phyloP scores from a whole-genome alignment of 2,888 invertebrate genomes.

The Cancer borealis region DNA sequence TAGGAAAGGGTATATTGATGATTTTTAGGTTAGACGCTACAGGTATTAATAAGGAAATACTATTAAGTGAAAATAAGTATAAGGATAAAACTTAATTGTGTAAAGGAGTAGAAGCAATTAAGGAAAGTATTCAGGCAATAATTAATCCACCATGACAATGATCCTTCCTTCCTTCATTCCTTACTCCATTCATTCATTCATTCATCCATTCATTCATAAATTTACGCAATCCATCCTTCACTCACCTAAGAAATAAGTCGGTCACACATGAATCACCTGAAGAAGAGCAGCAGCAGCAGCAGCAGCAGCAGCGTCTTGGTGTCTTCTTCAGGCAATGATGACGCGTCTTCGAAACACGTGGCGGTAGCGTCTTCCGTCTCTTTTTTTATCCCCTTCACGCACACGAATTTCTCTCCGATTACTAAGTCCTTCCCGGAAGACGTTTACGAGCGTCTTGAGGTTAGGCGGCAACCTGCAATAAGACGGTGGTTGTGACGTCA shows the following conservation, averaged over 20 bases:
- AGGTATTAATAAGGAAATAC: too few relatives aligned
- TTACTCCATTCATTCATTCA: not conserved
- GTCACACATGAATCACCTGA: not conserved
- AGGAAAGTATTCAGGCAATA: not conserved
- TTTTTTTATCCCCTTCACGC: constrained; percentile 4
- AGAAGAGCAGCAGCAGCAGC: not conserved
- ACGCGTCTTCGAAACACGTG: constrained; percentile 38
- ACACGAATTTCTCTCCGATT: not conserved
- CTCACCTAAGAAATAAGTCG: not conserved
- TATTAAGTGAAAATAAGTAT: too few relatives aligned
- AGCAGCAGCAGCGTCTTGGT: not conserved
- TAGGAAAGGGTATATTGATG: too few relatives aligned
- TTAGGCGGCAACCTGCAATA: constrained; percentile 48
- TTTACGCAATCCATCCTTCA: too few relatives aligned
- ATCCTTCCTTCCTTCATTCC: not conserved
- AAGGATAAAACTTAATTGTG: not conserved
- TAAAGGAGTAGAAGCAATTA: not conserved
- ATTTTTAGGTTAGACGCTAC: too few relatives aligned
- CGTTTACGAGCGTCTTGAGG: constrained; percentile 45
- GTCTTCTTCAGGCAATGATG: constrained; percentile 5
- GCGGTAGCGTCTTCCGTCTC: constrained; percentile 38
- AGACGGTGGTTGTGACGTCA: constrained; percentile 51
- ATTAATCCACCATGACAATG: not conserved
- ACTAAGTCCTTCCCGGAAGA: constrained; percentile 33
- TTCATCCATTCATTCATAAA: not conserved